These are phyloP conservation scores for Anolis carolinensis DNA, from an alignment of 2,113 vertebrate genomes.

Conservation along the genomic window DNA sequence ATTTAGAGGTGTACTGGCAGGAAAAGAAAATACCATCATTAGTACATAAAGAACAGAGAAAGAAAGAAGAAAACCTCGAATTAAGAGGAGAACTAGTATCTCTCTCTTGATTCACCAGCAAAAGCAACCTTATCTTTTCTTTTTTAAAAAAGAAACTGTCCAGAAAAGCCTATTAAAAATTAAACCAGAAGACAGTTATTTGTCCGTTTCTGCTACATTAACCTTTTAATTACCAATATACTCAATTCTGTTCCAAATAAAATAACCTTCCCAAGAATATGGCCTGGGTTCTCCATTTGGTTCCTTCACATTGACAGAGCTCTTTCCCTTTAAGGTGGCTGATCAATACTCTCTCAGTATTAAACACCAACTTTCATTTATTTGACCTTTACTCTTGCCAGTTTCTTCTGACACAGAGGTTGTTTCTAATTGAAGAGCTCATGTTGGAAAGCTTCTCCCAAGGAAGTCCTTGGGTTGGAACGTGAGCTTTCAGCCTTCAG, in stretches of 20 bases:
- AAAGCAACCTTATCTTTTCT: slow-evolving; percentile 20
- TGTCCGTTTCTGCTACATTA: slow-evolving; percentile 37
- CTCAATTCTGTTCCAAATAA: slow-evolving; percentile 30
- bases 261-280: slow-evolving; percentile 4
- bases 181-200: slow-evolving; percentile 18
- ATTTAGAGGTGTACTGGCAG: slow-evolving; percentile 93
- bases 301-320: slow-evolving; percentile 29
- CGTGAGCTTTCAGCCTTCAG: not conserved
- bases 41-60: slow-evolving; percentile 77
- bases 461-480: not conserved
- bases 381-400: not conserved
- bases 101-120: not conserved
- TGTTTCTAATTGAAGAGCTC: not conserved
- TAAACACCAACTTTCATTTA: not conserved
- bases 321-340: not conserved
- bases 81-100: slow-evolving; percentile 34
- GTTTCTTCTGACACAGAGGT: not conserved
- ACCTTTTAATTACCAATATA: not conserved
- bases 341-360: not conserved
- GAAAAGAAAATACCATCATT: slow-evolving; percentile 90
- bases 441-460: not conserved
- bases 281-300: not conserved
- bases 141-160: not conserved
- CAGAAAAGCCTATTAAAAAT: not conserved
- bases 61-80: slow-evolving; percentile 38